Evolutionary conservation across 2,797 vertebrate genomes (phyloP).

Genomic region (Rhynchotus rufescens): DNA sequence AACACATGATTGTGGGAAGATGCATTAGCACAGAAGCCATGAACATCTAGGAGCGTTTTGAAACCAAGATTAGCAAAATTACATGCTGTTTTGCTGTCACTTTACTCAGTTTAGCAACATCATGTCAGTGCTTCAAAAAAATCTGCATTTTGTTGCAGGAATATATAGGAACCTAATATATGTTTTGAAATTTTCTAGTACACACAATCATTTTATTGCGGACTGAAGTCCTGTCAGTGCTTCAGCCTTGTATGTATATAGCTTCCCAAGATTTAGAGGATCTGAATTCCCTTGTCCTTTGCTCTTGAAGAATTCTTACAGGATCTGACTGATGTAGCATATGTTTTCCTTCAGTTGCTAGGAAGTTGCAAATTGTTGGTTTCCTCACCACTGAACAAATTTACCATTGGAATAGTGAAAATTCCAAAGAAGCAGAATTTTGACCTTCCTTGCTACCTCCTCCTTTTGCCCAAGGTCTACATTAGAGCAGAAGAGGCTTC

Average conservation of each 20-base stretch:
- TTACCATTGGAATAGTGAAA: neutral
- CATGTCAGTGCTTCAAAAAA: neutral
- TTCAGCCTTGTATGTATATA: neutral
- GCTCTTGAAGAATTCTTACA: neutral
- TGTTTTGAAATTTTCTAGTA: neutral
- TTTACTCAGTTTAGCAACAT: neutral
- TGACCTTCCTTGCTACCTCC: neutral
- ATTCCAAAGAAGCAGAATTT: neutral
- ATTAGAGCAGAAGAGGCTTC: neutral
- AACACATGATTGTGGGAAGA: neutral
- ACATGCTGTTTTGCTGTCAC: neutral
- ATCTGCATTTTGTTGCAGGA: neutral
- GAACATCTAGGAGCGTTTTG: neutral
- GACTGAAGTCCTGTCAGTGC: neutral
- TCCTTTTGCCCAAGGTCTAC: neutral
- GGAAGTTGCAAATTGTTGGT: neutral
- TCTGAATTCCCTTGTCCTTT: neutral
- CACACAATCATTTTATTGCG: neutral
- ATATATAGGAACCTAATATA: neutral
- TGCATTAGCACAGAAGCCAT: neutral
- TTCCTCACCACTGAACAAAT: neutral
- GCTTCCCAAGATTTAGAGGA: neutral
- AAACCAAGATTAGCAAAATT: neutral
- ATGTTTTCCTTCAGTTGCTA: neutral
- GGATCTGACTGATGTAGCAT: neutral